phyloP scores from a whole-genome alignment of 2,797 vertebrate species.

The Macropus fuliginosus region DNA sequence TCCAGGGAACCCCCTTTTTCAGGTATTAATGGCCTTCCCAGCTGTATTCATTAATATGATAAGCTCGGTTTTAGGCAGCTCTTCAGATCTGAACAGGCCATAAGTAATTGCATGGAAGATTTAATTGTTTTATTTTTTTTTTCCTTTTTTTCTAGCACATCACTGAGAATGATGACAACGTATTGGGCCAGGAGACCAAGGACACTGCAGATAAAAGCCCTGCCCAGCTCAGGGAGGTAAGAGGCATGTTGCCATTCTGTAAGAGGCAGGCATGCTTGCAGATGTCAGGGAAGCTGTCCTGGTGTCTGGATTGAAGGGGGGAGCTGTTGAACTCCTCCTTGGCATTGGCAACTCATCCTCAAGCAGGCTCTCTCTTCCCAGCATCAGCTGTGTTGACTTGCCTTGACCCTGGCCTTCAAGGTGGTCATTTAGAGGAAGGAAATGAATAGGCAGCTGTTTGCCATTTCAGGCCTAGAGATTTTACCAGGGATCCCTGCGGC shows the following conservation, averaged over 20 bases:
- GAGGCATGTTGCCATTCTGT: slow-evolving; percentile 21
- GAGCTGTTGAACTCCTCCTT: slow-evolving; percentile 44
- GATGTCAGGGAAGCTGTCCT: slow-evolving; percentile 34
- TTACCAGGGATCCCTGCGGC: neutral
- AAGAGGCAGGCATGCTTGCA: slow-evolving; percentile 40
- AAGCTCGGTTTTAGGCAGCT: slow-evolving; percentile 69
- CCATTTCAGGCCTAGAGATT: slow-evolving; percentile 3
- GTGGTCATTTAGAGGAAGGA: slow-evolving; percentile 56
- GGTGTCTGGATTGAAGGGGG: slow-evolving; percentile 19
- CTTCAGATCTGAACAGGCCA: slow-evolving; percentile 62
- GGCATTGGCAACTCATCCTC: slow-evolving; percentile 38
- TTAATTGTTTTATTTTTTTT: slow-evolving; percentile 59
- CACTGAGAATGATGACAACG: slow-evolving; percentile 1
- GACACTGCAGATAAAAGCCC: slow-evolving; percentile 52
- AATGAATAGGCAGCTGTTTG: slow-evolving; percentile 51
- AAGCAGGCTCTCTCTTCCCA: neutral
- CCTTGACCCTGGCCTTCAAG: slow-evolving; percentile 47
- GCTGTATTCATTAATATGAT: slow-evolving; percentile 71
- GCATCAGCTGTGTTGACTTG: slow-evolving; percentile 50
- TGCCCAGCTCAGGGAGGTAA: neutral
- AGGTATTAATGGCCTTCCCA: slow-evolving; percentile 65
- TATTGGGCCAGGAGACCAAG: slow-evolving; percentile 52
- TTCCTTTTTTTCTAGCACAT: slow-evolving; percentile 37
- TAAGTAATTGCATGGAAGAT: slow-evolving; percentile 73
- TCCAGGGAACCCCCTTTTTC: slow-evolving; percentile 59